A percentile compares a stretch with the other conserved stretches of the same genome.
These are phyloP conservation scores for Apogon talboti DNA, from an alignment of 2,797 vertebrate species.

Conservation along the genomic window DNA sequence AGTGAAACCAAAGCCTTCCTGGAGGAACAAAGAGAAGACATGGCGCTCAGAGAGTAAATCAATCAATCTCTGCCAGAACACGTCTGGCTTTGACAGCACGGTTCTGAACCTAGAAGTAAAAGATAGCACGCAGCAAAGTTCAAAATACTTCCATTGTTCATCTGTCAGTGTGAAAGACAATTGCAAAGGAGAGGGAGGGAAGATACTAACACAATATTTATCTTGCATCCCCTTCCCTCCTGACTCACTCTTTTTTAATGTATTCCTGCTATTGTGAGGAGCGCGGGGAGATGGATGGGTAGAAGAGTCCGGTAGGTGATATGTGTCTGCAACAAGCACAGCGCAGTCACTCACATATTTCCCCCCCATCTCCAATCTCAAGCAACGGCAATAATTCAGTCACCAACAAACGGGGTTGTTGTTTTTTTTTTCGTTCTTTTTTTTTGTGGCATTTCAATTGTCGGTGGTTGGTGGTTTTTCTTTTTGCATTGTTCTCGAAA, in stretches of 20 bases:
- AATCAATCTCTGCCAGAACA: slow-evolving; percentile 74
- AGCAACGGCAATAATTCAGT: slow-evolving; percentile 73
- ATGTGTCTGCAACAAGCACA: slow-evolving; percentile 63
- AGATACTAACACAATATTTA: slow-evolving; percentile 82
- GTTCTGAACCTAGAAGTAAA: slow-evolving; percentile 75
- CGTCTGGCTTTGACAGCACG: slow-evolving; percentile 74
- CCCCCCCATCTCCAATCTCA: slow-evolving; percentile 59
- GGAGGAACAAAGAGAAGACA: slow-evolving; percentile 72
- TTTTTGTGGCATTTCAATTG: slow-evolving; percentile 72
- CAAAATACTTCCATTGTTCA: slow-evolving; percentile 85
- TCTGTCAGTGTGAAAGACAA: slow-evolving; percentile 80
- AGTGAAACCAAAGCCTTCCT: slow-evolving; percentile 59
- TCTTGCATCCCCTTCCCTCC: slow-evolving; percentile 75
- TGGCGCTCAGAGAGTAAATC: slow-evolving; percentile 64
- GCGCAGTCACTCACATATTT: slow-evolving; percentile 62
- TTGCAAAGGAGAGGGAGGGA: slow-evolving; percentile 63
- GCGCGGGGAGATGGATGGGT: slow-evolving; percentile 73
- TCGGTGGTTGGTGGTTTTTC: slow-evolving; percentile 64
- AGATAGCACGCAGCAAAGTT: slow-evolving; percentile 80
- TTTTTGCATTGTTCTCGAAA: slow-evolving; percentile 74
- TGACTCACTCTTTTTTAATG: slow-evolving; percentile 73
- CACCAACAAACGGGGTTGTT: slow-evolving; percentile 59
- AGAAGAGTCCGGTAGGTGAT: slow-evolving; percentile 72
- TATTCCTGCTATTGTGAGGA: slow-evolving; percentile 81
- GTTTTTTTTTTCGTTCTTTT: slow-evolving; percentile 21